Evolutionary conservation across 2,113 vertebrate genomes (phyloP).

Genomic region (Ptychochromis oligacanthus): DNA sequence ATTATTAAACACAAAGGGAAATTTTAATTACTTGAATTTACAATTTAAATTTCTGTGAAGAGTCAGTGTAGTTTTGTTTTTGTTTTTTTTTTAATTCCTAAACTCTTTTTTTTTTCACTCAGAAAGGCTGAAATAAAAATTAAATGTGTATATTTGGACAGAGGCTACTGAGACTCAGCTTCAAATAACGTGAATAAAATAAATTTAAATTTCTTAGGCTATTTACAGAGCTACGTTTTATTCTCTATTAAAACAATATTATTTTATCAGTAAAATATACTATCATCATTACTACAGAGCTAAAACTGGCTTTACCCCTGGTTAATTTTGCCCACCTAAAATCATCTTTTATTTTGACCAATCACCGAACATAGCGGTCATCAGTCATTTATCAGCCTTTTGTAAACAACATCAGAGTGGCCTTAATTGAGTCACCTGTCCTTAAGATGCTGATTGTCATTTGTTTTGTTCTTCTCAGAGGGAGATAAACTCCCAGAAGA

Average conservation of each 20-base stretch:
- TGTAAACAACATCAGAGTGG: background rate
- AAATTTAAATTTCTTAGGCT: background rate
- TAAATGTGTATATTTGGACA: too few relatives aligned
- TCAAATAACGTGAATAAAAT: too few relatives aligned
- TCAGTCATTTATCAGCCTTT: background rate
- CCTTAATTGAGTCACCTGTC: background rate
- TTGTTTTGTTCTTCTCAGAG: slow-evolving; percentile 18
- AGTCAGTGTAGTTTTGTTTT: background rate
- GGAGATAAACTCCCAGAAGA: slow-evolving; percentile 70
- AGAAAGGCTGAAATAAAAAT: too few relatives aligned
- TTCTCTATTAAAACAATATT: background rate
- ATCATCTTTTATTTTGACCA: background rate
- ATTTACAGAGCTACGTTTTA: background rate
- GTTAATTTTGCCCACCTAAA: background rate
- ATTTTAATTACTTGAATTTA: background rate
- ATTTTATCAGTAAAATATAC: background rate
- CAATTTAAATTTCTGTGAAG: background rate
- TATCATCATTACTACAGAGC: background rate
- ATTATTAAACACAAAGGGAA: background rate
- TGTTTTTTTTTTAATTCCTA: background rate
- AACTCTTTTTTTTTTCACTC: background rate
- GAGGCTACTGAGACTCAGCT: too few relatives aligned
- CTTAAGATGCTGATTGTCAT: background rate
- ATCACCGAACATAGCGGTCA: background rate
- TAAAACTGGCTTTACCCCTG: background rate